Evolutionary conservation across 2,888 invertebrate genomes (phyloP), one percentile per base, ranked within the genome.

Genomic region (Melieria picta): DNA sequence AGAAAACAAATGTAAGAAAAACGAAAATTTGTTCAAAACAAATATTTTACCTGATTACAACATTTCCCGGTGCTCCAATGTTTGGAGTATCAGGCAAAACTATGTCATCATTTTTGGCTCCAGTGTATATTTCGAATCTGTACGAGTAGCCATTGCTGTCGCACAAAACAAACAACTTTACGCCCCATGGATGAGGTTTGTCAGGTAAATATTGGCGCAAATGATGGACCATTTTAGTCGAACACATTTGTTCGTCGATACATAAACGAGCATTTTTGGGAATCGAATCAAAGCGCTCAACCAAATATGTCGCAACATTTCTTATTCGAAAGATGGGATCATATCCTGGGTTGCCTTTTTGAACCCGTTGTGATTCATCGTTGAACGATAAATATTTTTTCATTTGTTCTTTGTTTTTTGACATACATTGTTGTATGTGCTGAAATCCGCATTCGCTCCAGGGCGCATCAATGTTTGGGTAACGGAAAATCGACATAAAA

Each of bases 181-280:
- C 46, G 46, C 61, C 46, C 61, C 61, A 61, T 43, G 45, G 45
- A 13, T 61, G 61, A 45, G 61, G 61, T 77, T 79, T 61, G 65
- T 72, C 46, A n/a, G 77, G 78, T 69, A 79, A 72, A 67, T 77
- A 79, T 68, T 79, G 77, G 16, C 75, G 71, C 57, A 77, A 71
- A 69, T 76, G 72, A 68, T 75, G 74, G 7, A 30, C 42, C n/a
- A 57, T 75, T 72, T 79, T 77, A 30, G 77, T 77, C 42, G 75
- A 71, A 65, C 77, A 78, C 76, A 78, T 77, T 70, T 79, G 77
- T 72, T 77, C 77, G 57, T 77, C 77, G n/a, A 76, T 63, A 62
- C 77, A 76, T 61, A 79, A 69, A 47, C 71, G 71, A 47, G 71
- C 74, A 63, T 47, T 69, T 65, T 75, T 75, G 13, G 72, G 76